Conservation (phyloP, 1,140 invertebrate species). For the Battus philenor region DNA sequence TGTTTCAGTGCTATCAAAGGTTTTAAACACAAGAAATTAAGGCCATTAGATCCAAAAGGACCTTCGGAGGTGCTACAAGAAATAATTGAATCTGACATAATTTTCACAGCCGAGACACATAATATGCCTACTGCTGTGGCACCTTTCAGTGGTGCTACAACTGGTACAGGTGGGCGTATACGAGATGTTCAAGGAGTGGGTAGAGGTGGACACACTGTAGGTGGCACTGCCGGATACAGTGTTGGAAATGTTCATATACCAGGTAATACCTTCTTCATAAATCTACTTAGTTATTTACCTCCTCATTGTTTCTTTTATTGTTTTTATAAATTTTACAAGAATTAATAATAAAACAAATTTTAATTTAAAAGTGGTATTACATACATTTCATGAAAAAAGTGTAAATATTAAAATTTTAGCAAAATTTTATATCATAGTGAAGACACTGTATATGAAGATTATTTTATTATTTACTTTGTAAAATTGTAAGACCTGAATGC, state of each 20-base stretch:
- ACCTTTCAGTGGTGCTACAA: conserved; percentile 96
- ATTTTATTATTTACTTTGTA: too few relatives aligned
- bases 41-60: conserved; percentile 77
- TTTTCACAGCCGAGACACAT: conserved; percentile 99
- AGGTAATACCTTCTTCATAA: too few relatives aligned
- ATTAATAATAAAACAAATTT: too few relatives aligned
- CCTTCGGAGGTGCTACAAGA: conserved; percentile 81
- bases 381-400: too few relatives aligned
- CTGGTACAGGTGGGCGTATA: conserved; percentile 96
- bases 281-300: too few relatives aligned
- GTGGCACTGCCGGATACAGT: conserved; percentile 96
- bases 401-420: too few relatives aligned
- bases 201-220: conserved; percentile 93
- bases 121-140: conserved; percentile 98
- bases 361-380: too few relatives aligned
- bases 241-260: conserved; percentile 95
- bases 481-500: too few relatives aligned
- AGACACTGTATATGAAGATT: too few relatives aligned
- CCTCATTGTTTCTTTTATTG: too few relatives aligned
- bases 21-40: conserved; percentile 81
- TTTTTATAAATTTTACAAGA: conserved; percentile 17
- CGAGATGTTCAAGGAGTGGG: conserved; percentile 97
- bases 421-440: too few relatives aligned
- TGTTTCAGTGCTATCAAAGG: conserved; percentile 91
- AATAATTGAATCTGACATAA: conserved; percentile 87